These are phyloP conservation scores for Colinus virginianus DNA, from an alignment of 2,113 vertebrate species.

Conservation along the genomic window DNA sequence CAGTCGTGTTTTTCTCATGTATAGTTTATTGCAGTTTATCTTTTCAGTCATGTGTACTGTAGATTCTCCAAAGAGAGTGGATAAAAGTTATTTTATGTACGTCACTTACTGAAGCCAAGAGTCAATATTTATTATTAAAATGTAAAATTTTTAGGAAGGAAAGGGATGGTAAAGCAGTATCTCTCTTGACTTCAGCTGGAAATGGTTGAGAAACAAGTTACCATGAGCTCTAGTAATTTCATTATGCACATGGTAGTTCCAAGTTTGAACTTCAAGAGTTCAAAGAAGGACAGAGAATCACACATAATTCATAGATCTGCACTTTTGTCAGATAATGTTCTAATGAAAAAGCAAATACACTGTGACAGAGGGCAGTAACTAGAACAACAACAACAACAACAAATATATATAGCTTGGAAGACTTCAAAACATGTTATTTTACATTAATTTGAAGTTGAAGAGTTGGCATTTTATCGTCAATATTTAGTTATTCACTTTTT, in stretches of 20 bases:
- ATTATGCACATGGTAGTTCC: background rate
- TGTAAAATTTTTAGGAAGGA: background rate
- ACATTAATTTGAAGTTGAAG: background rate
- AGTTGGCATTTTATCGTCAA: background rate
- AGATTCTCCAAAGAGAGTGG: background rate
- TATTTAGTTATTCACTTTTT: background rate
- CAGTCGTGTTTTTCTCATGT: background rate
- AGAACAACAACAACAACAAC: background rate
- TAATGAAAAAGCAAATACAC: constrained; percentile 41
- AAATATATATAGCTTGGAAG: background rate
- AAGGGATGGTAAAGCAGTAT: background rate
- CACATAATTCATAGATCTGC: background rate
- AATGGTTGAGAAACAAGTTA: background rate
- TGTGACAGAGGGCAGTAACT: background rate
- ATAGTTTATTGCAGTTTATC: background rate
- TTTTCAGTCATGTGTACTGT: background rate
- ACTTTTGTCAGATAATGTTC: background rate
- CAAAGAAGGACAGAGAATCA: constrained; percentile 18
- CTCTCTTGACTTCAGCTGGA: background rate
- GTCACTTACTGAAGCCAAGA: background rate
- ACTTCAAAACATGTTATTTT: background rate
- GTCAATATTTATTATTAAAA: background rate
- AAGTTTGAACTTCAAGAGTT: background rate
- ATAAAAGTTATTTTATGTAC: background rate
- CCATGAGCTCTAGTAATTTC: background rate